Conservation (phyloP, 2,113 vertebrate genomes). For the Plecotus auritus region DNA sequence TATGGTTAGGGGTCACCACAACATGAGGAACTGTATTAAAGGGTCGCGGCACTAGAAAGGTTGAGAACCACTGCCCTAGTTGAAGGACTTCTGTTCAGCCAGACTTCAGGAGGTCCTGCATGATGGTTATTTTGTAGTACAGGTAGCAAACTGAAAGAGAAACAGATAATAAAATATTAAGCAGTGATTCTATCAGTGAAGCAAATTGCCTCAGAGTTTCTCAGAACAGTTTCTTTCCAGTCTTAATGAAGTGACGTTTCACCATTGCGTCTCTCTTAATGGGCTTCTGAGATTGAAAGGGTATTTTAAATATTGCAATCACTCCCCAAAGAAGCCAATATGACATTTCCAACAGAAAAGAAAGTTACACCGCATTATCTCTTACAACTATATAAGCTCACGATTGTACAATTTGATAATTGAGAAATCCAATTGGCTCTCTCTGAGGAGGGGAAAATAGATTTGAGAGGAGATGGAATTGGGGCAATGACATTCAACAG, state of each 20-base stretch:
- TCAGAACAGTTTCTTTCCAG: not conserved
- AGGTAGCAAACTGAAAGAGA: not conserved
- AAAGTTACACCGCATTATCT: not conserved
- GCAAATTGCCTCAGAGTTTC: not conserved
- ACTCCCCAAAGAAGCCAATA: not conserved
- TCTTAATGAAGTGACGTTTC: not conserved
- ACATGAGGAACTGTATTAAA: too few species aligned
- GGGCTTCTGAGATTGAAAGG: not conserved
- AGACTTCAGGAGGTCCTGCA: not conserved
- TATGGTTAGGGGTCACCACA: too few species aligned
- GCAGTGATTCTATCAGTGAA: not conserved
- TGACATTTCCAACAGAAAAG: conserved; percentile 35
- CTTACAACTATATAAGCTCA: conserved; percentile 33
- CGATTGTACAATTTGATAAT: conserved; percentile 44
- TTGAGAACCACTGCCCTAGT: too few species aligned
- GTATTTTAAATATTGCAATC: conserved; percentile 48
- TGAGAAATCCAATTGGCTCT: conserved; percentile 49
- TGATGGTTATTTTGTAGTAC: not conserved
- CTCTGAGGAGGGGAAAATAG: conserved; percentile 45
- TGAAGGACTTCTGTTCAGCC: not conserved
- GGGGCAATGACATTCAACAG: conserved; percentile 35
- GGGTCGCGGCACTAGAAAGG: too few species aligned
- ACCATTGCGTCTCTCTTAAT: not conserved
- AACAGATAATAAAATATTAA: not conserved
- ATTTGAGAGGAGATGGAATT: conserved; percentile 46